Evolutionary conservation across 2,888 invertebrate genomes (phyloP).

Genomic region (Leptopilina syphax): DNA sequence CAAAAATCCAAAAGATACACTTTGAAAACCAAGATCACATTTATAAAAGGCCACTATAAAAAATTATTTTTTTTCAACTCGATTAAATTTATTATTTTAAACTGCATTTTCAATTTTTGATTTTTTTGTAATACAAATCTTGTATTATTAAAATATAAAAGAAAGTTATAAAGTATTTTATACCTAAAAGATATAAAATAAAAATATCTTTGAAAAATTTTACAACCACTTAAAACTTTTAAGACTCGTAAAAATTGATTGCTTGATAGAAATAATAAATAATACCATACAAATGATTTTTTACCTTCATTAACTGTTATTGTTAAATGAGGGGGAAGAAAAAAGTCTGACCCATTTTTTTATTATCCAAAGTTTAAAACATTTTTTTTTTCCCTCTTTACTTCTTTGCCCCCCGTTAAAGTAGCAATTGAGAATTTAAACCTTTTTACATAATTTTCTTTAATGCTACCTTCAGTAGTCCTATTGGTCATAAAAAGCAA

Average conservation of each 20-base stretch:
- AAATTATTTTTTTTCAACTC: too few species aligned
- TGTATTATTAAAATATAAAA: background rate
- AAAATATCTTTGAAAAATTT: background rate
- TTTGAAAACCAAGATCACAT: background rate
- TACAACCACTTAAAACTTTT: conserved; percentile 5
- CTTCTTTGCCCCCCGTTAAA: background rate
- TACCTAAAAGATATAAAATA: background rate
- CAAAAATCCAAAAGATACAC: background rate
- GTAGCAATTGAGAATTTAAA: background rate
- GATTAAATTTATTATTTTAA: too few species aligned
- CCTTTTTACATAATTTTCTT: conserved; percentile 1
- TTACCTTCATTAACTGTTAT: background rate
- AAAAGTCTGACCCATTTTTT: background rate
- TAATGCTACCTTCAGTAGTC: conserved; percentile 4
- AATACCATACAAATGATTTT: background rate
- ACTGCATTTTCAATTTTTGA: too few species aligned
- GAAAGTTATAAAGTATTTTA: background rate
- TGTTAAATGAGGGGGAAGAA: background rate
- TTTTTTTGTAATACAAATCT: background rate
- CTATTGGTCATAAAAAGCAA: conserved; percentile 22
- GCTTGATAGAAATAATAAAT: conserved; percentile 9
- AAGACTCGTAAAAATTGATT: conserved; percentile 7
- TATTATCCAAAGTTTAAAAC: background rate
- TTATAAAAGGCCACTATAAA: background rate
- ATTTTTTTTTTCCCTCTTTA: background rate